Evolutionary conservation across 2,888 invertebrate genomes (phyloP).

Genomic region (Gymnocheta viridis): DNA sequence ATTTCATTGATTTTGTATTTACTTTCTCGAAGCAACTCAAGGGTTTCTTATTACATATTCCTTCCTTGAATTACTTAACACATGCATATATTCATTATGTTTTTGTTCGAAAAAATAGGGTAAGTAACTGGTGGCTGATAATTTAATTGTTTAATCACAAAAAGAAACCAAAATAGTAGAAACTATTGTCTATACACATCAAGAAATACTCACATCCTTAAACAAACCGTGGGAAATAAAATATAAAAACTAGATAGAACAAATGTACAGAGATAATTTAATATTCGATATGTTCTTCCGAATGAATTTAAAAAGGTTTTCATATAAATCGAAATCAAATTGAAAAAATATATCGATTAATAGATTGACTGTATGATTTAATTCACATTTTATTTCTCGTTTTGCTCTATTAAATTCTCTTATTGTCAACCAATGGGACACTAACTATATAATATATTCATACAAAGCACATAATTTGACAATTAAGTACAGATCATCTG

Average conservation of each 20-base stretch:
- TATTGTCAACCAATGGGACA: too few species aligned
- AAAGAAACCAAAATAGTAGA: background rate
- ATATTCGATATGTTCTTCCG: too few species aligned
- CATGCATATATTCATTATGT: background rate
- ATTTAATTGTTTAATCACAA: background rate
- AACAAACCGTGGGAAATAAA: background rate
- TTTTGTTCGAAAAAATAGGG: background rate
- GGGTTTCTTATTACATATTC: slow-evolving; percentile 12
- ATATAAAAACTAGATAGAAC: background rate
- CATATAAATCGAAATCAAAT: too few species aligned
- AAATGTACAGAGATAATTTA: too few species aligned
- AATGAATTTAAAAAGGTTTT: too few species aligned
- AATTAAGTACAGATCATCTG: too few species aligned
- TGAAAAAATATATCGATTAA: too few species aligned
- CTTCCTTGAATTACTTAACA: slow-evolving; percentile 1
- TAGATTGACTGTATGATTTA: too few species aligned
- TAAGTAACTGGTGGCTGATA: background rate
- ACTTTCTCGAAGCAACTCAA: background rate
- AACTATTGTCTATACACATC: background rate
- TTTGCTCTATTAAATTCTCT: too few species aligned
- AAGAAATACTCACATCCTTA: background rate
- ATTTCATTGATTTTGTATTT: background rate
- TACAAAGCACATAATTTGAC: too few species aligned
- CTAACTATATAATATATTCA: too few species aligned
- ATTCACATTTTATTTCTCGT: too few species aligned